Evolutionary conservation across 64 coral and sea anemone species (phyloP).

Genomic region (Orbicella faveolata): DNA sequence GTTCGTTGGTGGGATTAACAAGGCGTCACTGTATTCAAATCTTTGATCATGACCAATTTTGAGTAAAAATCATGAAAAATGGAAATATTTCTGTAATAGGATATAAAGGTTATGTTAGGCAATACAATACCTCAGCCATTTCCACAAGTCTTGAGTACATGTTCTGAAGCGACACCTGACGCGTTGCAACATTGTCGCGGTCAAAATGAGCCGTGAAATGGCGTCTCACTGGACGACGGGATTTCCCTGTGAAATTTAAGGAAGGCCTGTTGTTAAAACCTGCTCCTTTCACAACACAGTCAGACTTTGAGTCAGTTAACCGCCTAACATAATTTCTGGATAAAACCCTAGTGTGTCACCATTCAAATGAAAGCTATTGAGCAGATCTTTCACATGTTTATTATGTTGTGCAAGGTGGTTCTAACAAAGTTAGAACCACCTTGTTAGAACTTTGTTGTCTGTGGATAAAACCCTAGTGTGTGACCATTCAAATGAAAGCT

Average conservation of each 20-base stretch:
- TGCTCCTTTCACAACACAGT: too few species aligned
- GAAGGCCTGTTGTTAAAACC: background rate
- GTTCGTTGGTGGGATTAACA: too few species aligned
- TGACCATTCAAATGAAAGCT: background rate
- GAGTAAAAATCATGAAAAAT: too few species aligned
- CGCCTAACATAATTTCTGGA: too few species aligned
- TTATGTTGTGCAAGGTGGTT: background rate
- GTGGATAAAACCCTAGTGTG: background rate
- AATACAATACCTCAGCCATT: slow-evolving; percentile 57
- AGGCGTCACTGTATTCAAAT: too few species aligned
- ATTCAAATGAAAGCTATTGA: too few species aligned
- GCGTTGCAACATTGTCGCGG: slow-evolving; percentile 86
- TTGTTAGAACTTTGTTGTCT: background rate
- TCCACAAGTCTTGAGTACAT: slow-evolving; percentile 82
- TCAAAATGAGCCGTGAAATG: slow-evolving; percentile 99
- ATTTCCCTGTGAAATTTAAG: slow-evolving; percentile 41
- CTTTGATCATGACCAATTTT: too few species aligned
- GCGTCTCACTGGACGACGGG: slow-evolving; percentile 63
- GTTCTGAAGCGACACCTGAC: slow-evolving; percentile 85
- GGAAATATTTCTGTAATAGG: too few species aligned
- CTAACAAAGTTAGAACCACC: background rate
- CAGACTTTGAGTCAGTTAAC: too few species aligned
- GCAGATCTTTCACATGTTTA: too few species aligned
- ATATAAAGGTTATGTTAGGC: too few species aligned
- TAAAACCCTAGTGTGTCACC: too few species aligned